A percentile compares a stretch with the other conserved stretches of the same genome.
These are phyloP conservation scores for Beaufortia kweichowensis DNA, from an alignment of 2,113 vertebrate species.

Conservation along the genomic window DNA sequence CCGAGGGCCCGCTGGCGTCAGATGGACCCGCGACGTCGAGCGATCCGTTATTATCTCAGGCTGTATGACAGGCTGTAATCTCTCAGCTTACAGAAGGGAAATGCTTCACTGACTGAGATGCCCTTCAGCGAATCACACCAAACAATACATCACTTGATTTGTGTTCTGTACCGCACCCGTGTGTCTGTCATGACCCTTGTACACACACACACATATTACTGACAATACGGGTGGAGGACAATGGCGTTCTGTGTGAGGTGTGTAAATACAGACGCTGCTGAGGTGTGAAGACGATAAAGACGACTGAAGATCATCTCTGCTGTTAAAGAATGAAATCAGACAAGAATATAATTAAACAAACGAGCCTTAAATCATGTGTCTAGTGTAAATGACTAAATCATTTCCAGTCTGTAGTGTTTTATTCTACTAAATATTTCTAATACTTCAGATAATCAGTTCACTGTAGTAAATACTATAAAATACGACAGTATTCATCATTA, in stretches of 20 bases:
- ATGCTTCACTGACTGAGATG: conserved; percentile 40
- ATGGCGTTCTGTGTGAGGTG: conserved; percentile 21
- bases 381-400: too few relatives aligned
- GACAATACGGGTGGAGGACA: conserved; percentile 43
- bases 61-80: conserved; percentile 48
- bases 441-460: too few relatives aligned
- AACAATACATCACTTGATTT: conserved; percentile 36
- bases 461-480: too few relatives aligned
- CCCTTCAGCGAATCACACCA: conserved; percentile 30
- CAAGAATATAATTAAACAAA: too few relatives aligned
- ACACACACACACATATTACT: conserved; percentile 28
- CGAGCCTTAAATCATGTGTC: too few relatives aligned
- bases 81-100: conserved; percentile 41
- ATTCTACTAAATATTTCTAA: too few relatives aligned
- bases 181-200: conserved; percentile 7
- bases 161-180: background rate
- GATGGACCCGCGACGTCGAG: conserved; percentile 7
- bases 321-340: background rate
- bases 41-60: conserved; percentile 38
- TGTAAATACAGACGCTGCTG: background rate
- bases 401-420: too few relatives aligned
- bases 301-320: background rate
- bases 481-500: too few relatives aligned
- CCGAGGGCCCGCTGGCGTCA: conserved; percentile 35
- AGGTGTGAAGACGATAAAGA: conserved; percentile 18